These are phyloP conservation scores for Oncorhynchus tshawytscha DNA, from an alignment of 2,113 vertebrate genomes.

Conservation along the genomic window DNA sequence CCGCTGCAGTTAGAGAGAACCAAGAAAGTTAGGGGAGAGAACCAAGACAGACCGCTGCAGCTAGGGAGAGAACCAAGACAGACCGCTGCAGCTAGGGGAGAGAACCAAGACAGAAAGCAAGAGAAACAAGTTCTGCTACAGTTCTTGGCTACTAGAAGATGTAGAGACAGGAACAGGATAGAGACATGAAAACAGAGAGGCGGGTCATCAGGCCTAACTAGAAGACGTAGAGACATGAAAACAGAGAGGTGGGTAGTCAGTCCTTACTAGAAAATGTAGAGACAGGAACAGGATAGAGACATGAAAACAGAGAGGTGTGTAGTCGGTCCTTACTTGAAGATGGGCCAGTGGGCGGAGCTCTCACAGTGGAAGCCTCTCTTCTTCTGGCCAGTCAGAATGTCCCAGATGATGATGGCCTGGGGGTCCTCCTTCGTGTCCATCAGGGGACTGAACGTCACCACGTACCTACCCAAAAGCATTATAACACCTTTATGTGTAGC, in stretches of 20 bases:
- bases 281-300: too few relatives aligned
- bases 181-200: background rate
- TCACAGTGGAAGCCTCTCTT: conserved; percentile 98
- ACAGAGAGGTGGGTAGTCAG: background rate
- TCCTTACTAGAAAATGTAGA: conserved; percentile 90
- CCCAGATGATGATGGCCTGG: conserved; percentile 99
- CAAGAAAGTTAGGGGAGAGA: background rate
- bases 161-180: too few relatives aligned
- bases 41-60: too few relatives aligned
- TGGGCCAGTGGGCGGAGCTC: conserved; percentile 98
- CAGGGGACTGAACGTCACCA: conserved; percentile 95
- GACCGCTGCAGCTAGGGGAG: too few relatives aligned
- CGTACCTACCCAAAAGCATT: conserved; percentile 76
- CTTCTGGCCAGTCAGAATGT: conserved; percentile 95
- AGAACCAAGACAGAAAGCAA: too few relatives aligned
- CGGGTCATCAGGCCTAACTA: too few relatives aligned
- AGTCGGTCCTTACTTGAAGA: conserved; percentile 87
- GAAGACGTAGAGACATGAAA: background rate
- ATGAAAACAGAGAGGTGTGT: too few relatives aligned
- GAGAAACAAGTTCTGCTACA: too few relatives aligned
- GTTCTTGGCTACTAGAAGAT: too few relatives aligned
- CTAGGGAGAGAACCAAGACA: too few relatives aligned
- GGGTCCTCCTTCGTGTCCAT: conserved; percentile 98
- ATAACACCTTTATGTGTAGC: too few relatives aligned
- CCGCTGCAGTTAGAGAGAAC: too few relatives aligned